Conservation (phyloP, 2,888 invertebrate genomes). For the Pammene aurita region DNA sequence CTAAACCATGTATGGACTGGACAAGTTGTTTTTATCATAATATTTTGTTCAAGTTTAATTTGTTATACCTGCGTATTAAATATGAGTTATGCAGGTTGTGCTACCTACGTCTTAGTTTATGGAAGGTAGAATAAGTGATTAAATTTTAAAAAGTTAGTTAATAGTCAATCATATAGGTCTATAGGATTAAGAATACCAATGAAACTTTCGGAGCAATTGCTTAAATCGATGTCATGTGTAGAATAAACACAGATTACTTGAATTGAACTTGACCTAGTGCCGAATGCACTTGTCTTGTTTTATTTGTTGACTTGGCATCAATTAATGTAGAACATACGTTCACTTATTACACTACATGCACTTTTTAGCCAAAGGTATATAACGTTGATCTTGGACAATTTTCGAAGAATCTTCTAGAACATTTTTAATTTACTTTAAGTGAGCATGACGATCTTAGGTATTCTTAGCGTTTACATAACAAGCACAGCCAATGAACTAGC, state of each 20-base stretch:
- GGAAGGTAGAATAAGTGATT: no score
- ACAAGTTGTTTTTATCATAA: no score
- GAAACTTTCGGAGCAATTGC: no score
- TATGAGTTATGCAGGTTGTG: no score
- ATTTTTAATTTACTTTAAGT: not conserved
- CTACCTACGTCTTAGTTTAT: no score
- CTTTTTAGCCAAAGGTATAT: not conserved
- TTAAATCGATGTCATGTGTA: not conserved
- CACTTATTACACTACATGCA: not conserved
- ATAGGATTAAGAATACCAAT: no score
- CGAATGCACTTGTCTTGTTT: conserved; percentile 11
- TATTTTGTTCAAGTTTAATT: no score
- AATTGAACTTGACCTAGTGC: conserved; percentile 23
- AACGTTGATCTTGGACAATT: not conserved
- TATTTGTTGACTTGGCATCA: conserved; percentile 1
- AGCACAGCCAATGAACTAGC: conserved; percentile 7
- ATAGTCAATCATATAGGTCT: no score
- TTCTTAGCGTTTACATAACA: conserved; percentile 30
- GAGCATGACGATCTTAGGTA: not conserved
- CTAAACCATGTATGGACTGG: not conserved
- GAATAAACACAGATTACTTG: not conserved
- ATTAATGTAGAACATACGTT: not conserved
- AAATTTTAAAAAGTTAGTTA: no score
- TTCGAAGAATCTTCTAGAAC: conserved; percentile 9
- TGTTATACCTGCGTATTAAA: no score